Evolutionary conservation across 2,888 invertebrate species (phyloP), one percentile per base, ranked within the genome.

Genomic region (Trypoxylon attenuatum): DNA sequence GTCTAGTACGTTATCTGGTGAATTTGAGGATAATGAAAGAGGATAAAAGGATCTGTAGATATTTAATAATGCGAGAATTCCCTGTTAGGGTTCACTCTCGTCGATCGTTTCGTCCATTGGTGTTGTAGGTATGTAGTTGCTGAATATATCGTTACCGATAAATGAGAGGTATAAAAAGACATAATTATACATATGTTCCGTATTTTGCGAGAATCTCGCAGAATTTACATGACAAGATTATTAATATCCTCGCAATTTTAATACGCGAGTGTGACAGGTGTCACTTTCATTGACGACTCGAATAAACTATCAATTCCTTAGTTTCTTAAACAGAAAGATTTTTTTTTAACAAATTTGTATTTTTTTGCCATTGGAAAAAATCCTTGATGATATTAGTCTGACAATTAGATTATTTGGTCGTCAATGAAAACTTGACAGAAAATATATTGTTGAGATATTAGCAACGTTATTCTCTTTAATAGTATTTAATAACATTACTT

Each of bases 81-180:
- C 25, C 8, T 18, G 16, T n/a, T 38, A 47, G 45, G 39, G 56
- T 22, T 55, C 56, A 52, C 57, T 21, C 62, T 58, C 67, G 67
- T 63, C 70, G 73, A 63, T 68, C 58, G 75, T 75, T 73, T 75
- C 77, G 77, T 75, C 75, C 75, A 75, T 75, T 55, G 70, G 70
- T 76, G 75, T 75, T 47, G 53, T 77, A 68, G 77, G 58, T 58
- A 13, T 76, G 13, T 33, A 13, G 76, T 57, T 53, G 57, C 57
- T 58, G 73, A 51, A 61, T 54, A 38, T 21, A 58, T 61, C 61
- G 61, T 69, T 64, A 54, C 33, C 58, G 54, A 23, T 19, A 39
- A 55, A 39, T 43, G 39, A 53, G 53, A 63, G 55, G 25, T 55
- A 33, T 57, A 55, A 59, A 27, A 51, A 42, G 42, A 29, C 27